Base-by-base conservation (phyloP, 2,797 vertebrate species). In the Sebastes diploproa region DNA sequence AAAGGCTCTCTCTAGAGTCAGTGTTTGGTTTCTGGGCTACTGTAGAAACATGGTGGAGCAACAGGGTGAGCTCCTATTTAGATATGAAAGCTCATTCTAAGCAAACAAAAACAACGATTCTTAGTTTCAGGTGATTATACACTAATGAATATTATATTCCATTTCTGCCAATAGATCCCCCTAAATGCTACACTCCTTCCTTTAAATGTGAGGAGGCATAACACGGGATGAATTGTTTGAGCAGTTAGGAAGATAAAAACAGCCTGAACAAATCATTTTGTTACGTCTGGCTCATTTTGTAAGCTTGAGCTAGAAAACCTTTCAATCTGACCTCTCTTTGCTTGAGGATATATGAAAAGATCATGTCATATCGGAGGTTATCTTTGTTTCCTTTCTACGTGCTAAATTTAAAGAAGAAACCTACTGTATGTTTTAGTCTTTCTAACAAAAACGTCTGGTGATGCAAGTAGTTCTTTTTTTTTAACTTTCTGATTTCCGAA, bases 391-490 rank as follows among this genome's bases (percentile, higher is more conserved):
- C 16, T 62, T 27, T 34, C 2, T 27, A 4, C 2, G 0, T 59
- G 2, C 54, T 61, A 58, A 52, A 60, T 78, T 58, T 78, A 65
- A 64, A 67, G 7, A 58, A 4, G 2, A 58, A 2, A 32, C 36
- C n/a, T 32, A n/a, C 10, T 14, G 25, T 52, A 25, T 30, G 1
- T 66, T 18, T 3, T 63, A 9, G 7, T 16, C 23, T 36, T 46
- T 13, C 3, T 2, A 4, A 58, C 6, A 7, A 56, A 67, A 74
- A 14, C 36, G 1, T 74, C 65, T 76, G n/a, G 12, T 81, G 77
- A 80, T 58, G 69, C n/a, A 81, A 56, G 13, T 6, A 16, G 27
- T 12, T 61, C 20, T 76, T 79, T 72, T 73, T 25, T 79, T 72
- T 73, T 25, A 29, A 62, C 66, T 7, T 6, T 2, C 20, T n/a